phyloP scores from a whole-genome alignment of 1,140 invertebrate species.

The Cydia strobilella region DNA sequence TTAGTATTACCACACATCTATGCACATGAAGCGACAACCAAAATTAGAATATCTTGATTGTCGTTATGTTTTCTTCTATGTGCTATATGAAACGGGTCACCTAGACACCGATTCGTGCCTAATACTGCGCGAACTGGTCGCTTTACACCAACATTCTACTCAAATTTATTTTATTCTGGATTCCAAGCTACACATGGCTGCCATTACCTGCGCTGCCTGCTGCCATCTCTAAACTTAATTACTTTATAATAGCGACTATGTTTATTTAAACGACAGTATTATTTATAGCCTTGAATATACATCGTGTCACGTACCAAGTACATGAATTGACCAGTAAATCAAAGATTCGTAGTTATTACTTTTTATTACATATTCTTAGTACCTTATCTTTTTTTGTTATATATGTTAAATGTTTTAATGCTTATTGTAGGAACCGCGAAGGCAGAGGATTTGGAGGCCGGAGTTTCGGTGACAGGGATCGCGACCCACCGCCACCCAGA shows the following conservation, averaged over 20 bases:
- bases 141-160: slow-evolving; percentile 23
- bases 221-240: background rate
- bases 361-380: too few relatives aligned
- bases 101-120: slow-evolving; percentile 34
- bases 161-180: background rate
- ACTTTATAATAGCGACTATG: background rate
- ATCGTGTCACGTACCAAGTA: background rate
- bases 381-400: too few relatives aligned
- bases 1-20: too few relatives aligned
- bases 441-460: slow-evolving; percentile 66
- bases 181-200: background rate
- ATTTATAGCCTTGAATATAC: background rate
- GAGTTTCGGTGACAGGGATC: slow-evolving; percentile 68
- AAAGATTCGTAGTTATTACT: background rate
- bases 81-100: slow-evolving; percentile 34
- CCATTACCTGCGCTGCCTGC: too few relatives aligned
- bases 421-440: slow-evolving; percentile 48
- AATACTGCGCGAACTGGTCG: slow-evolving; percentile 33
- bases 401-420: background rate
- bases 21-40: slow-evolving; percentile 26
- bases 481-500: slow-evolving; percentile 62
- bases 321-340: too few relatives aligned
- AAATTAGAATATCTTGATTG: slow-evolving; percentile 15
- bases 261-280: background rate
- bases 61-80: background rate